Base-by-base conservation (phyloP, 2,797 vertebrate species). In the Falco naumanni region DNA sequence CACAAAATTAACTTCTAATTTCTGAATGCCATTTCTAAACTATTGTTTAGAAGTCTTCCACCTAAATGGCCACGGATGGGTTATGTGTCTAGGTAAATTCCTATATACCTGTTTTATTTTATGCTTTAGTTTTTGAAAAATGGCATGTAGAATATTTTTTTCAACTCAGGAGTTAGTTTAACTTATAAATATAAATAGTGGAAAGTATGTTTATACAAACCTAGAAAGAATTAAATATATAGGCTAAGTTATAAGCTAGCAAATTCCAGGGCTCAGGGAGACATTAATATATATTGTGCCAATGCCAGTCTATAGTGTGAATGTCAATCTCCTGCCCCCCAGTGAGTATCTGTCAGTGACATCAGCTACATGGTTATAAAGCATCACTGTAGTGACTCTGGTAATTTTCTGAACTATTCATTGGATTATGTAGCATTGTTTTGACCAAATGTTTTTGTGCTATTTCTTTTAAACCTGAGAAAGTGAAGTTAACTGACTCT, bases 1-100 rank as follows among this genome's bases (percentile, higher is more conserved):
- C 34, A 66, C 20, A 74, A 81, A 85, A 92, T 80, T 95, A 82
- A 75, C 61, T 94, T 45, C 17, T 87, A 51, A 87, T 87, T 95
- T 87, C 33, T 90, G 57, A 90, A 70, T 86, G n/a, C 14, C 18
- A 11, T 53, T 71, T 84, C 14, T n/a, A 65, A 86, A 41, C 24
- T 50, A 9, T 22, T 89, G 11, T 63, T 85, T 51, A 59, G 19
- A 24, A 71, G 51, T 2, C 47, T 82, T 60, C 14, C 13, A 68
- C 56, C 48, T 84, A 24, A 90, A 76, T n/a, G 45, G 20, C 9
- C 37, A 50, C 4, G 24, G 18, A 12, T 1, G 2, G 25, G 14
- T 41, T 74, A 15, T 8, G 16, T 50, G 22, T 25, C 21, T 48
- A 28, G 22, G 33, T 59, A 65, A 54, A 63, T 51, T 81, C 37